Evolutionary conservation across 2,888 invertebrate genomes (phyloP).

Genomic region (Cerastoderma edule): DNA sequence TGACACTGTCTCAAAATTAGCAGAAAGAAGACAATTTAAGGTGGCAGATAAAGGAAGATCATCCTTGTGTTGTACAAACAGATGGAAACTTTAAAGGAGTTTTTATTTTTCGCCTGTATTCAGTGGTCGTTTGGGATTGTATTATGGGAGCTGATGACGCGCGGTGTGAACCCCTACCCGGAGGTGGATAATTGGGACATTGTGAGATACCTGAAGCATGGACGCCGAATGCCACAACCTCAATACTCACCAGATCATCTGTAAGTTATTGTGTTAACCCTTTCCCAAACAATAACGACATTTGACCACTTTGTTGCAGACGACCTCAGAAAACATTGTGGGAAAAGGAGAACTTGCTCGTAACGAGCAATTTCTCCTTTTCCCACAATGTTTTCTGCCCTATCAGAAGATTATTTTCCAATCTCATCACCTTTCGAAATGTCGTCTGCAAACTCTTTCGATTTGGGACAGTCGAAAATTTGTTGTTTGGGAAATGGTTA

Average conservation of each 20-base stretch:
- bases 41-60: no score
- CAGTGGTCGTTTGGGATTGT: slow-evolving; percentile 85
- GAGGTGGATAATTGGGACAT: slow-evolving; percentile 85
- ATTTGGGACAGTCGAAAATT: no score
- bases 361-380: no score
- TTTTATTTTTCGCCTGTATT: slow-evolving; percentile 33
- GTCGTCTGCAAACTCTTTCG: background rate
- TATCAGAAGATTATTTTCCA: no score
- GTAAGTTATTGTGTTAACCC: slow-evolving; percentile 75
- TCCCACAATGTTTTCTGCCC: no score
- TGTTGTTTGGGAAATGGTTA: no score
- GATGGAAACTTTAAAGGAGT: background rate
- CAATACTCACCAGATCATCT: slow-evolving; percentile 84
- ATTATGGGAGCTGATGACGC: slow-evolving; percentile 85
- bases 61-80: background rate
- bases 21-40: no score
- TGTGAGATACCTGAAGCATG: slow-evolving; percentile 83
- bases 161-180: slow-evolving; percentile 85
- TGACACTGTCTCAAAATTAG: no score
- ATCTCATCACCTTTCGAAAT: background rate
- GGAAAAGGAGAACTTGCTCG: no score
- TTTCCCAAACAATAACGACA: no score
- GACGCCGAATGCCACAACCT: slow-evolving; percentile 84
- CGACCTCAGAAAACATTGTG: no score
- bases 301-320: no score